phyloP scores from a whole-genome alignment of 2,797 vertebrate species.

The Muscicapa striata region DNA sequence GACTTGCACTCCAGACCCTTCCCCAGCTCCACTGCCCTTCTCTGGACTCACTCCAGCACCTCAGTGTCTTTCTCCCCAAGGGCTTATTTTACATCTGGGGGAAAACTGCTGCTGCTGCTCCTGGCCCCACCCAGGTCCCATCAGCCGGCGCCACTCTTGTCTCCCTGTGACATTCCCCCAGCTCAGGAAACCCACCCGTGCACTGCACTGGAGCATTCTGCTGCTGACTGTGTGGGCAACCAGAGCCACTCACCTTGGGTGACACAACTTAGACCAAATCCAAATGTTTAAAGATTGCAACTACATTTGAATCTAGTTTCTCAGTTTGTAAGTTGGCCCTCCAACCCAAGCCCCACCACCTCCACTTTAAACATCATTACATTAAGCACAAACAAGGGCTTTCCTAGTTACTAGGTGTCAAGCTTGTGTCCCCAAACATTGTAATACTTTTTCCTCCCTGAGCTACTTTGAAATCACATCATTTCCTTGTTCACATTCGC shows the following conservation, averaged over 20 bases:
- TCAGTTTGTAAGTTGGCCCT: neutral
- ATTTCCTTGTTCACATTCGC: neutral
- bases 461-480: neutral
- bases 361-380: neutral
- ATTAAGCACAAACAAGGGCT: rapidly evolving
- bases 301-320: neutral
- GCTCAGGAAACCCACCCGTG: rapidly evolving
- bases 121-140: neutral
- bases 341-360: neutral
- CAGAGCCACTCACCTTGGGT: neutral
- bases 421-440: neutral
- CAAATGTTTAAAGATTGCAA: neutral
- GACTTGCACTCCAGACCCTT: neutral
- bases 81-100: neutral
- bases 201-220: neutral
- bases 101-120: neutral
- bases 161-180: rapidly evolving
- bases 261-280: neutral
- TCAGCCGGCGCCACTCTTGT: neutral
- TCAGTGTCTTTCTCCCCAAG: neutral
- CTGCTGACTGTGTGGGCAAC: neutral
- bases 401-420: neutral
- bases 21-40: rapidly evolving
- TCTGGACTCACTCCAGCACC: neutral
- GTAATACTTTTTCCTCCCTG: neutral